Conservation (phyloP, 2,888 invertebrate species). For the Osmoderma eremita region DNA sequence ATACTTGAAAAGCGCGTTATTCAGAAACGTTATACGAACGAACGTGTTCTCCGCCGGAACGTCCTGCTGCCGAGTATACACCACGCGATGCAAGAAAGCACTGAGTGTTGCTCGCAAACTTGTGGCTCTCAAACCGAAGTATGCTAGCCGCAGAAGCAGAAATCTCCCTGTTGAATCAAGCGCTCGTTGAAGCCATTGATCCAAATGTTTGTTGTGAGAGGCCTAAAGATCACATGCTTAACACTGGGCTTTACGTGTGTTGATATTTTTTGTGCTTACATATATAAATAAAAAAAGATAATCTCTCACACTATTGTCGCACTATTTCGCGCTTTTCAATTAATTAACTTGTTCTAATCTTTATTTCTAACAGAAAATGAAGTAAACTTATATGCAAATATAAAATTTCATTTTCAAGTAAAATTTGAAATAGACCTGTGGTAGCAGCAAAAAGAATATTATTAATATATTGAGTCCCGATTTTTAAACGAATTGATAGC, state of each 20-base stretch:
- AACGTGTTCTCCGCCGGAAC: constrained; percentile 24
- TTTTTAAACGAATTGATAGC: too few species aligned
- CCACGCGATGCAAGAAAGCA: constrained; percentile 46
- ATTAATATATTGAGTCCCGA: too few species aligned
- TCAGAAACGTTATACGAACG: constrained; percentile 5
- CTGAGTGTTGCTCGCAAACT: constrained; percentile 45
- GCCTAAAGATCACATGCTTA: constrained; percentile 2
- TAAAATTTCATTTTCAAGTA: too few species aligned
- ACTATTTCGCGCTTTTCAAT: too few species aligned
- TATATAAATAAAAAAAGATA: too few species aligned
- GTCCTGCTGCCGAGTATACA: constrained; percentile 36
- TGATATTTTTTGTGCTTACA: too few species aligned
- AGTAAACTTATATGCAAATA: too few species aligned
- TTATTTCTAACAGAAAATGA: too few species aligned
- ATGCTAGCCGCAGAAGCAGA: constrained; percentile 31
- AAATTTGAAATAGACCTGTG: too few species aligned
- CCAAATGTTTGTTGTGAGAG: constrained; percentile 7
- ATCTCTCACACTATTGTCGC: too few species aligned
- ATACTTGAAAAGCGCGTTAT: constrained; percentile 20
- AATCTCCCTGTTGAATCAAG: constrained; percentile 34
- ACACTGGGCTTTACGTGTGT: not conserved
- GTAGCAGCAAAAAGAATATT: too few species aligned
- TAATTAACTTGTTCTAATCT: too few species aligned
- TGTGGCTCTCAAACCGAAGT: constrained; percentile 15
- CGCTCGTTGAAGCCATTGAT: constrained; percentile 33